phyloP scores from a whole-genome alignment of 2,888 invertebrate species.

The Ormyrus nitidulus region DNA sequence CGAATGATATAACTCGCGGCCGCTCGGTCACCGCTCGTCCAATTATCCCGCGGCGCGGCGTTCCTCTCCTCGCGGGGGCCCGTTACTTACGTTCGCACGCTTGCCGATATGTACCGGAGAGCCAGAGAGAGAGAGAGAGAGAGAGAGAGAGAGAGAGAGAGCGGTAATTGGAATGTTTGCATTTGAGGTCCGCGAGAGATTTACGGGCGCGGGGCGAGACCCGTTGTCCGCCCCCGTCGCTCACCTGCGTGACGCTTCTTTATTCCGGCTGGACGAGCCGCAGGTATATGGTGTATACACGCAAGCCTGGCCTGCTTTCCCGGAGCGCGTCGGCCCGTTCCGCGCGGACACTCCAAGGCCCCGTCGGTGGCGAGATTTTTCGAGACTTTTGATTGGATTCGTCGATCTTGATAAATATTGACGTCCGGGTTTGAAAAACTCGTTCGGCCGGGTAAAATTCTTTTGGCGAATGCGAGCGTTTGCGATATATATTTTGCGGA shows the following conservation, averaged over 20 bases:
- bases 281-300: background rate
- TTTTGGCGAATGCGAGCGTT: no score
- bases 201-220: background rate
- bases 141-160: no score
- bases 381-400: no score
- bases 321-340: background rate
- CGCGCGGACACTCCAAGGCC: background rate
- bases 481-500: no score
- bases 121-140: no score
- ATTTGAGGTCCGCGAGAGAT: slow-evolving; percentile 45
- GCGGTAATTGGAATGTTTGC: slow-evolving; percentile 54
- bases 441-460: no score
- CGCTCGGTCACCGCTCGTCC: slow-evolving; percentile 34
- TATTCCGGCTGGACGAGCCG: background rate
- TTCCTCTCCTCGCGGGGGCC: slow-evolving; percentile 41
- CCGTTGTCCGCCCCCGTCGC: background rate
- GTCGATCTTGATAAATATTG: no score
- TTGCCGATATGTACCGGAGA: slow-evolving; percentile 23
- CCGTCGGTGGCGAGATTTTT: no score
- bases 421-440: no score
- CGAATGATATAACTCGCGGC: slow-evolving; percentile 36
- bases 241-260: background rate
- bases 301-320: background rate
- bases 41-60: slow-evolving; percentile 56
- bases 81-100: slow-evolving; percentile 18